These are phyloP conservation scores for Leucophenga montana DNA, from an alignment of 2,888 invertebrate genomes.

Conservation along the genomic window DNA sequence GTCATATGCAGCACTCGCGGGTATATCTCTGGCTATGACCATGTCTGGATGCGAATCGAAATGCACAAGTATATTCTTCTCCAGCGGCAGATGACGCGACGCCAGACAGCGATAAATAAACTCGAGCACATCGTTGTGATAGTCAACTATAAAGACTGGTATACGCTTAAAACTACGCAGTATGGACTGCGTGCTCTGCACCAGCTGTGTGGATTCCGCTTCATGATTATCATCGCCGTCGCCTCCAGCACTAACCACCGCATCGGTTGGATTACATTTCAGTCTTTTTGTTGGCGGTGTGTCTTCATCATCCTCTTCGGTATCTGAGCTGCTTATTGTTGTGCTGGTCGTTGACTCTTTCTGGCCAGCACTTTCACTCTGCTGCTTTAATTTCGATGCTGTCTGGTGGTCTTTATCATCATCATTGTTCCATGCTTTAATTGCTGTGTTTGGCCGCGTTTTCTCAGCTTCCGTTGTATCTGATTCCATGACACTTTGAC, in stretches of 20 bases:
- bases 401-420: constrained; percentile 36
- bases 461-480: constrained; percentile 53
- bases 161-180: constrained; percentile 74
- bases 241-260: background rate
- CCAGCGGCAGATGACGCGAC: constrained; percentile 85
- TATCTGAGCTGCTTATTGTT: too few species aligned
- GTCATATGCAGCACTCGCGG: constrained; percentile 82
- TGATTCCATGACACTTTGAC: constrained; percentile 49
- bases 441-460: constrained; percentile 26
- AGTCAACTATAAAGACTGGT: constrained; percentile 85
- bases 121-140: constrained; percentile 85
- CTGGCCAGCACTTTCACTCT: constrained; percentile 54
- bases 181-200: constrained; percentile 50
- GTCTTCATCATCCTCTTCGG: constrained; percentile 12
- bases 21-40: constrained; percentile 85
- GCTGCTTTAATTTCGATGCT: constrained; percentile 26
- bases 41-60: constrained; percentile 95
- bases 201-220: constrained; percentile 34
- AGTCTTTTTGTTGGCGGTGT: constrained; percentile 52
- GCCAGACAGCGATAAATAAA: constrained; percentile 86
- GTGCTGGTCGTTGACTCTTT: too few species aligned
- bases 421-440: constrained; percentile 8
- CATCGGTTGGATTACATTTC: constrained; percentile 31
- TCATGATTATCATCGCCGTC: background rate
- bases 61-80: constrained; percentile 84